Evolutionary conservation across 2,113 vertebrate genomes (phyloP), one percentile per base, ranked within the genome.

Genomic region (Rhegmatorhina hoffmannsi): DNA sequence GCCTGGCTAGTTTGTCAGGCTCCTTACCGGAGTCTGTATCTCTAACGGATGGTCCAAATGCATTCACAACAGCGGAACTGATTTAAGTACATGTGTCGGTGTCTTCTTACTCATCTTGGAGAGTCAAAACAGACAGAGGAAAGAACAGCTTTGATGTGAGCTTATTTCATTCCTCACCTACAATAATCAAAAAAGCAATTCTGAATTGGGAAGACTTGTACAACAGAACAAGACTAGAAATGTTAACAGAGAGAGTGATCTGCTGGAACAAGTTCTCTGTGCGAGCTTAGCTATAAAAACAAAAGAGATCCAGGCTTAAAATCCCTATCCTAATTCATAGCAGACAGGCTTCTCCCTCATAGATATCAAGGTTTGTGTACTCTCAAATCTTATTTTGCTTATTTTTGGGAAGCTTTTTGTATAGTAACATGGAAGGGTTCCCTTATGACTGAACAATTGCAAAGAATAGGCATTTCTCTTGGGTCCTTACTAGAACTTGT

Each of bases 1-100:
- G 82, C 55, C 95, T 97, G 97, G 95, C 96, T 97, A 97, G 96
- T 97, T 95, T 98, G 92, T 96, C 96, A 98, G 95, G 93, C 95
- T 96, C 81, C 94, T 95, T 95, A 94, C 89, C n/a, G 52, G 59
- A 96, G 83, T 84, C 82, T 97, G 97, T 95, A 86, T 93, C 95
- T 87, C 82, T 96, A 95, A 44, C 81, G 89, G 97, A 90, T 97
- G 91, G 95, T 78, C 90, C 96, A 97, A 97, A 97, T 95, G 78
- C 96, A 74, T 77, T 95, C 92, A 96, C 88, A 97, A 96, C 92
- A 94, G 92, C 34, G 21, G 83, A 67, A 64, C 78, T 97, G 95
- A 98, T 97, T 97, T 97, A 96, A 94, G 85, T 46, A 76, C 60
- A 95, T 68, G 82, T 87, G 76, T 49, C 73, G 29, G 55, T 92